Evolutionary conservation across 2,113 vertebrate genomes (phyloP).

Genomic region (Apteryx mantelli): DNA sequence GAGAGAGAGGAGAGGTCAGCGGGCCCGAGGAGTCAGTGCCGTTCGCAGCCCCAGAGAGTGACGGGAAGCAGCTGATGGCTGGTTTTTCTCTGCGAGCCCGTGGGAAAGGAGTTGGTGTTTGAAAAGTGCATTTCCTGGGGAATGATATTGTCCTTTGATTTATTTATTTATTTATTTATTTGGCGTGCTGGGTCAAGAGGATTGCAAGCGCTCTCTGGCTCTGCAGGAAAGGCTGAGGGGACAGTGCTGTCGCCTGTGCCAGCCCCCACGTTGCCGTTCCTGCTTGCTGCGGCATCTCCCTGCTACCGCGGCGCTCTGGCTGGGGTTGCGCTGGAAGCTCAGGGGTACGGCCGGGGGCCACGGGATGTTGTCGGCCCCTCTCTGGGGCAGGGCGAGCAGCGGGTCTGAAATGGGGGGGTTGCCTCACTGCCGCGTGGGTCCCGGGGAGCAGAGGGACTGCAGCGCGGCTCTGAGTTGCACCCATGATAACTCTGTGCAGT

Average conservation of each 20-base stretch:
- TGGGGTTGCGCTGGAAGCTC: too few species aligned
- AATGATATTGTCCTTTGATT: neutral
- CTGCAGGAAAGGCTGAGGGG: neutral
- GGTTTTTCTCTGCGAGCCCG: slow-evolving; percentile 33
- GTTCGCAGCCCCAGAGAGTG: neutral
- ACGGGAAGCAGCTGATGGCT: slow-evolving; percentile 59
- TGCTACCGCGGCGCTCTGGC: too few species aligned
- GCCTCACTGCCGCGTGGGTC: neutral
- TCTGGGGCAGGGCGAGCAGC: neutral
- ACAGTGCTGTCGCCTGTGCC: neutral
- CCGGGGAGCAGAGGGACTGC: neutral
- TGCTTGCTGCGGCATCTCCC: neutral
- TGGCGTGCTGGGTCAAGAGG: neutral
- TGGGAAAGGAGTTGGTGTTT: slow-evolving; percentile 71
- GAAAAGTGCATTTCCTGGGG: slow-evolving; percentile 66
- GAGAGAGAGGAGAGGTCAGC: neutral
- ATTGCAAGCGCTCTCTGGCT: fast-evolving
- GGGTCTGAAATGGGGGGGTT: neutral
- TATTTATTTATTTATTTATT: neutral
- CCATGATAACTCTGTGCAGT: fast-evolving
- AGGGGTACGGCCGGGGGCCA: too few species aligned
- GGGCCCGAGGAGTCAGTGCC: neutral
- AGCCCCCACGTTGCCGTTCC: neutral
- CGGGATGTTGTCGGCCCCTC: neutral
- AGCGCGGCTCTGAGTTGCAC: fast-evolving